Percentiles rank a stretch among this genome's conserved stretches.
These are phyloP conservation scores for Sipha maydis DNA, from an alignment of 2,888 invertebrate species.

Conservation along the genomic window DNA sequence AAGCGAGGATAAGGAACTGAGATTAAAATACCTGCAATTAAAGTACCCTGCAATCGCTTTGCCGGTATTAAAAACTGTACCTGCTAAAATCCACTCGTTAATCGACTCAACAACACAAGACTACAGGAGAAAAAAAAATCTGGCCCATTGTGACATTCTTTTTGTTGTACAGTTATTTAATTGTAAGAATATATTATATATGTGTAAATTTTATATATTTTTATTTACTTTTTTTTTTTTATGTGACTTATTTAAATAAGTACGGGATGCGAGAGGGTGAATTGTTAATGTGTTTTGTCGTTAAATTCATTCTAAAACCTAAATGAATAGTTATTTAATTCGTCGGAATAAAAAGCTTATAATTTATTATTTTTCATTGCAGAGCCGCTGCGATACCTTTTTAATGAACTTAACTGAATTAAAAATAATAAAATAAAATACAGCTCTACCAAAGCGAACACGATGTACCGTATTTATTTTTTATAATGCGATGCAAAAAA, in stretches of 20 bases:
- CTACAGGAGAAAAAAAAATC: conserved; percentile 2
- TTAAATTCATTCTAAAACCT: conserved; percentile 46
- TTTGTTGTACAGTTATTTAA: conserved; percentile 27
- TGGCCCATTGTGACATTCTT: background rate
- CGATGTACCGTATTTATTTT: background rate
- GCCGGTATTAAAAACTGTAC: conserved; percentile 40
- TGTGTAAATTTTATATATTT: background rate
- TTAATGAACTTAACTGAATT: conserved; percentile 14
- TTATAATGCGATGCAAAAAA: background rate
- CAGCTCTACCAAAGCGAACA: background rate
- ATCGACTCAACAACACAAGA: conserved; percentile 49
- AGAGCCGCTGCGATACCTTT: conserved; percentile 8
- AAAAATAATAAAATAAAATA: conserved; percentile 1
- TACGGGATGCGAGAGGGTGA: conserved; percentile 16
- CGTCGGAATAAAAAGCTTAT: conserved; percentile 29
- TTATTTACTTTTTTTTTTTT: background rate
- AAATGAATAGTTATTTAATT: conserved; percentile 41
- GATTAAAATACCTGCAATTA: conserved; percentile 18
- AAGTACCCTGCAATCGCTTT: background rate
- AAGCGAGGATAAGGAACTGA: background rate
- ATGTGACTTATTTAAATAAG: conserved; percentile 39
- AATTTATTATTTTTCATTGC: conserved; percentile 29
- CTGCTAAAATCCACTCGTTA: conserved; percentile 54
- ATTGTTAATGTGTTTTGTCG: conserved; percentile 55
- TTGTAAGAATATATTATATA: conserved; percentile 11